Conservation (phyloP, 2,888 invertebrate species). For the Mactromeris polynyma region DNA sequence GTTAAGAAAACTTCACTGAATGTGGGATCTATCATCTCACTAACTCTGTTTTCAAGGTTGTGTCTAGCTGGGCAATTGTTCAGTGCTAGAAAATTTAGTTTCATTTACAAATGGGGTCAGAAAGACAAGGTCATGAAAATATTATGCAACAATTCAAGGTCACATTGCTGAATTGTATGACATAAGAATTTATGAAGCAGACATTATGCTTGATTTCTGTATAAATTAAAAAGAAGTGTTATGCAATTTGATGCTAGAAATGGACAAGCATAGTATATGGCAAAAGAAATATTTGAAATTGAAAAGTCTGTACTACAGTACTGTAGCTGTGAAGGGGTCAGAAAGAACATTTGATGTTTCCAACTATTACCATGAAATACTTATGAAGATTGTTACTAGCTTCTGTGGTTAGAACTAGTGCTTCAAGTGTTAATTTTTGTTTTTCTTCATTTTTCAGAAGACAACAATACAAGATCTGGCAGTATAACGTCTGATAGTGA, state of each 20-base stretch:
- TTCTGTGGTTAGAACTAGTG: too few relatives aligned
- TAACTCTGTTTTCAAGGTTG: background rate
- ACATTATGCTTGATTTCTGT: too few relatives aligned
- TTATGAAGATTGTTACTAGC: too few relatives aligned
- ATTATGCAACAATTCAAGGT: background rate
- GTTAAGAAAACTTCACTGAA: background rate
- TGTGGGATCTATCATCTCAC: background rate
- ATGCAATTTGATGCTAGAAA: too few relatives aligned
- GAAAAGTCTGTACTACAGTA: too few relatives aligned
- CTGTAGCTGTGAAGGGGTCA: too few relatives aligned
- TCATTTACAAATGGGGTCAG: background rate
- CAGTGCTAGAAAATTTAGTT: background rate
- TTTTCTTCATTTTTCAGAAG: slow-evolving; percentile 11
- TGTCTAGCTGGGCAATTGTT: background rate
- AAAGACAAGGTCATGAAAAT: background rate
- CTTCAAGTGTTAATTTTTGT: background rate
- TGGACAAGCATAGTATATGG: too few relatives aligned
- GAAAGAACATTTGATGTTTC: too few relatives aligned
- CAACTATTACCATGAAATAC: too few relatives aligned
- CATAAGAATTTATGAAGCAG: too few relatives aligned
- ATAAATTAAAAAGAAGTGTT: too few relatives aligned
- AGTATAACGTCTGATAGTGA: slow-evolving; percentile 53
- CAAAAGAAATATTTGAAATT: too few relatives aligned
- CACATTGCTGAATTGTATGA: background rate
- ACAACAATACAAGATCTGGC: background rate